phyloP scores from a whole-genome alignment of 2,113 vertebrate genomes.

The Trichomycterus rosablanca region DNA sequence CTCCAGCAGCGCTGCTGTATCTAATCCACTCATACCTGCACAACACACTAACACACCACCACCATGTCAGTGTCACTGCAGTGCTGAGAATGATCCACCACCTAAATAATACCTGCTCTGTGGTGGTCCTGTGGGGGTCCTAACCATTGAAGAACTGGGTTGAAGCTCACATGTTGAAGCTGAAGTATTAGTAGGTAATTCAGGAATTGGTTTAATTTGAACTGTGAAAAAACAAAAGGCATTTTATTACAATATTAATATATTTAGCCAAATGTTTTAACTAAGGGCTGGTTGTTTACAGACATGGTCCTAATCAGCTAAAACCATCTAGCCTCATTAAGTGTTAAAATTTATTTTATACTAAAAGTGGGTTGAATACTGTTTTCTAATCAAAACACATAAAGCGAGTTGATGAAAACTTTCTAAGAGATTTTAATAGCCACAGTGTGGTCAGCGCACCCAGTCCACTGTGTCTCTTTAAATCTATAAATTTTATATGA shows the following conservation, averaged over 20 bases:
- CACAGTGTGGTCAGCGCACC: neutral
- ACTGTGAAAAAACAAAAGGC: slow-evolving; percentile 10
- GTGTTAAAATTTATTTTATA: slow-evolving; percentile 17
- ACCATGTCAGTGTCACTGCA: too few relatives aligned
- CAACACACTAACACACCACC: too few relatives aligned
- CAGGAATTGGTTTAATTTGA: slow-evolving; percentile 8
- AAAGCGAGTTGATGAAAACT: neutral
- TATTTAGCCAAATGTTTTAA: neutral
- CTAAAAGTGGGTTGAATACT: slow-evolving; percentile 9
- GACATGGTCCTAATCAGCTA: slow-evolving; percentile 15
- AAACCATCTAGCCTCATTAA: slow-evolving; percentile 23
- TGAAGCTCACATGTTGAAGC: too few relatives aligned
- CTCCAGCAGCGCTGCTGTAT: too few relatives aligned
- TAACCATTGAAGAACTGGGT: too few relatives aligned
- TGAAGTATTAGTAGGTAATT: too few relatives aligned
- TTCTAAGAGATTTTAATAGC: slow-evolving; percentile 4
- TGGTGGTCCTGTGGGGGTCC: too few relatives aligned
- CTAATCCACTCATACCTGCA: too few relatives aligned
- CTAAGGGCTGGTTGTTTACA: neutral
- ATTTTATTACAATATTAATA: neutral
- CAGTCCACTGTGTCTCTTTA: neutral
- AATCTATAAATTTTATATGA: neutral
- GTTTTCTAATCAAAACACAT: too few relatives aligned
- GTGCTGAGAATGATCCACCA: too few relatives aligned
- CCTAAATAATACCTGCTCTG: too few relatives aligned